Conservation (phyloP, 2,888 invertebrate genomes). For the Mechanitis messenoides region DNA sequence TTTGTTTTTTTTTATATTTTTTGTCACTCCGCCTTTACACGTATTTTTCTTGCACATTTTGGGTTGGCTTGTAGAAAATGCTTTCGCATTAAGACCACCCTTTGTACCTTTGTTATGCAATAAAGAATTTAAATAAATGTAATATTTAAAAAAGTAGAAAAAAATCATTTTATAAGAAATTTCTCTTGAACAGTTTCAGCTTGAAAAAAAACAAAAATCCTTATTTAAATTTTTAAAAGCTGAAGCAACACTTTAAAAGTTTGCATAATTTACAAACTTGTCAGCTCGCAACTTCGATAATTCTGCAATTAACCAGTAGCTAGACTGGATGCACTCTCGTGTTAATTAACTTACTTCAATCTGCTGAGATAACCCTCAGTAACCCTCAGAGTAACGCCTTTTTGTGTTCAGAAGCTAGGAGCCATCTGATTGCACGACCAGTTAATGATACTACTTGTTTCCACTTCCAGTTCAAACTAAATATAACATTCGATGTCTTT, state of each 20-base stretch:
- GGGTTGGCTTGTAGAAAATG: too few relatives aligned
- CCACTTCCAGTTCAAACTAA: conserved; percentile 4
- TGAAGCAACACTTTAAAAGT: background rate
- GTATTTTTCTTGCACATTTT: too few relatives aligned
- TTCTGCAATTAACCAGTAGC: conserved; percentile 52
- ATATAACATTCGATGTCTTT: too few relatives aligned
- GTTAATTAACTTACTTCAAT: conserved; percentile 47
- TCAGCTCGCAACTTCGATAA: conserved; percentile 35
- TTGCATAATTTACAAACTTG: conserved; percentile 1
- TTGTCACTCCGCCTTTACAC: too few relatives aligned
- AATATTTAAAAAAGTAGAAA: too few relatives aligned
- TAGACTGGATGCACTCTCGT: conserved; percentile 39
- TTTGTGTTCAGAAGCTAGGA: conserved; percentile 10
- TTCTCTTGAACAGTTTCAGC: too few relatives aligned
- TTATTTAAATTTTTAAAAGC: background rate
- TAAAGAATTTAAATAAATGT: too few relatives aligned
- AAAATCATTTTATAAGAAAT: too few relatives aligned
- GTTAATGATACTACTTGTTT: conserved; percentile 15
- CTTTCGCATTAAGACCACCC: too few relatives aligned
- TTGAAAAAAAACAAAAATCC: too few relatives aligned
- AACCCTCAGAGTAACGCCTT: conserved; percentile 20
- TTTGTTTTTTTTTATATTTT: too few relatives aligned
- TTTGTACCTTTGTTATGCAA: too few relatives aligned
- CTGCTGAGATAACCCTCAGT: conserved; percentile 27
- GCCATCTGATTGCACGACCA: conserved; percentile 16